These are phyloP conservation scores for Euplexia lucipara DNA, from an alignment of 2,888 invertebrate genomes.

Conservation along the genomic window DNA sequence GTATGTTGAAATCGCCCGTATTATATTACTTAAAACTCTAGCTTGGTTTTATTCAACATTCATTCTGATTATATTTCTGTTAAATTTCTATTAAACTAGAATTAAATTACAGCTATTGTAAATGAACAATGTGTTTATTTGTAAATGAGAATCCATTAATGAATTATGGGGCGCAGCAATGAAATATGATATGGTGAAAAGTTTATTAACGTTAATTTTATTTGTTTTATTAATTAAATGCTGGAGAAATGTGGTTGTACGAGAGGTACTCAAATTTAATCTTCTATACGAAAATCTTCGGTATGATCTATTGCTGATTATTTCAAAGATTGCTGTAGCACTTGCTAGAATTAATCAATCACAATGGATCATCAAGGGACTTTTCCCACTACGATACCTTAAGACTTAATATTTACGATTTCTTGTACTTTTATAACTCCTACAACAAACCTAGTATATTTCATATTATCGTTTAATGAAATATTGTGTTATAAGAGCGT, in stretches of 20 bases:
- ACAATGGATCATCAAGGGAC: background rate
- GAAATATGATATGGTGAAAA: background rate
- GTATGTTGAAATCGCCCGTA: slow-evolving; percentile 5
- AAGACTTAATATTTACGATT: too few relatives aligned
- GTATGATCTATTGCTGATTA: too few relatives aligned
- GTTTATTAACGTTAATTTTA: slow-evolving; percentile 1
- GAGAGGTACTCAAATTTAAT: too few relatives aligned
- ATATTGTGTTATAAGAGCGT: slow-evolving; percentile 32
- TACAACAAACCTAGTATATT: background rate
- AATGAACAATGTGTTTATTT: slow-evolving; percentile 18
- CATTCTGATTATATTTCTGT: background rate
- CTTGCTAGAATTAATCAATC: too few relatives aligned
- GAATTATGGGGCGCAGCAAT: background rate
- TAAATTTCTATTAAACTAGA: slow-evolving; percentile 17
- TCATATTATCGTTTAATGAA: slow-evolving; percentile 26
- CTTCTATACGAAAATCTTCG: too few relatives aligned
- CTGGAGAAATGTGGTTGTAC: too few relatives aligned
- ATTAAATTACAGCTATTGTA: slow-evolving; percentile 9
- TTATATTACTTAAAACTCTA: background rate
- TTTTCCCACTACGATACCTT: too few relatives aligned
- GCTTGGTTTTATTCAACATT: slow-evolving; percentile 3
- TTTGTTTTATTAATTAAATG: slow-evolving; percentile 4
- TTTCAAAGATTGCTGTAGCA: too few relatives aligned
- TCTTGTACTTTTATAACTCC: background rate
- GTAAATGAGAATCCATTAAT: slow-evolving; percentile 20